phyloP scores from a whole-genome alignment of 2,888 invertebrate species.

The Cryptocephalus primarius region DNA sequence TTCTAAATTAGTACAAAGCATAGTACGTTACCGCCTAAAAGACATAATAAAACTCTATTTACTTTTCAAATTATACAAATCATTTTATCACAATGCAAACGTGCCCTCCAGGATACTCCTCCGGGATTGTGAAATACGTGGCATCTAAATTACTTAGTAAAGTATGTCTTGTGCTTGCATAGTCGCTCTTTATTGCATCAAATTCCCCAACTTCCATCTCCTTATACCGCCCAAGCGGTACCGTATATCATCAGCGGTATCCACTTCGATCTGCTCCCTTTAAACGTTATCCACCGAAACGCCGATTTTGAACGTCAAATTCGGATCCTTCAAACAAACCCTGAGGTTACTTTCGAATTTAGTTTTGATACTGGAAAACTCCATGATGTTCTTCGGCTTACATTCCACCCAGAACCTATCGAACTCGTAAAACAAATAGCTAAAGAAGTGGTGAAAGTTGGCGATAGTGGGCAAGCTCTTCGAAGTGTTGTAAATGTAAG shows the following conservation, averaged over 20 bases:
- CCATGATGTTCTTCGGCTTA: conserved; percentile 91
- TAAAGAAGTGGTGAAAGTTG: conserved; percentile 88
- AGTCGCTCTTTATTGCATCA: background rate
- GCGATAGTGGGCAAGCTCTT: conserved; percentile 54
- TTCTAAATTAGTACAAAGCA: no score
- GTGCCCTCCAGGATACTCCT: no score
- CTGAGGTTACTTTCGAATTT: conserved; percentile 71
- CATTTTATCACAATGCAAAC: no score
- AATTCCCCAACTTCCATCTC: no score
- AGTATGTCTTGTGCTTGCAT: background rate
- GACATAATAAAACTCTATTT: no score
- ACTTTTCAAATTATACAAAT: no score
- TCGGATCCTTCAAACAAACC: conserved; percentile 54
- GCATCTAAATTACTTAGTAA: no score
- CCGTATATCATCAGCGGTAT: no score
- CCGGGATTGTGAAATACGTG: no score
- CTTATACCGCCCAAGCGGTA: no score
- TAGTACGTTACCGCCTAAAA: no score
- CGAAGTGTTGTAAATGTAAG: conserved; percentile 80
- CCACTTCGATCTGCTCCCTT: conserved; percentile 7
- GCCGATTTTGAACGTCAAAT: conserved; percentile 68
- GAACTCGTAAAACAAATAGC: conserved; percentile 88
- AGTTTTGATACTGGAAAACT: conserved; percentile 79
- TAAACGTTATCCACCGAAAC: conserved; percentile 63
- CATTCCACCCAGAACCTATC: conserved; percentile 89